A percentile compares a stretch with the other conserved stretches of the same genome.
Evolutionary conservation across 2,113 vertebrate genomes (phyloP).

Genomic region (Bufo bufo): DNA sequence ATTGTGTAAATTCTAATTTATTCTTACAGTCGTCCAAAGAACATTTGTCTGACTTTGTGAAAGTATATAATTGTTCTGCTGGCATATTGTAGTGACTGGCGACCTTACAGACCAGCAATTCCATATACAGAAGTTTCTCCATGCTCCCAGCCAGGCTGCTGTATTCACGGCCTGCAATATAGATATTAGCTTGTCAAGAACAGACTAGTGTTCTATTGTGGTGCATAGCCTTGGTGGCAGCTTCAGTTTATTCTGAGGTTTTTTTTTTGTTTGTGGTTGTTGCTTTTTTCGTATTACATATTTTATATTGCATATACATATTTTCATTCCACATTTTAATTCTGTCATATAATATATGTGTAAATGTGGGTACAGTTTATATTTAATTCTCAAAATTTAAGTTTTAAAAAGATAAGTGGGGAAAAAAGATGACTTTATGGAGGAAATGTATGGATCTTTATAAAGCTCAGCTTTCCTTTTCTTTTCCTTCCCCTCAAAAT

Average conservation of each 20-base stretch:
- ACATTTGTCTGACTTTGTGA: constrained; percentile 33
- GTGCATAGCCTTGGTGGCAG: not conserved
- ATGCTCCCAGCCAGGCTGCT: not conserved
- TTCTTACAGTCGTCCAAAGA: constrained; percentile 10
- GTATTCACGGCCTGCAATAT: not conserved
- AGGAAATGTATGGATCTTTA: not conserved
- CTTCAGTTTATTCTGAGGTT: not conserved
- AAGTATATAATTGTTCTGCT: constrained; percentile 4
- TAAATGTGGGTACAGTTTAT: not conserved
- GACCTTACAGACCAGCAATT: not conserved
- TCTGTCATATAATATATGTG: not conserved
- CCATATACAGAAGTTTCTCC: not conserved
- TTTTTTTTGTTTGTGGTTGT: not conserved
- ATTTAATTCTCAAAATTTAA: not conserved
- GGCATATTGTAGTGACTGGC: not conserved
- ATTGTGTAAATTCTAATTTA: constrained; percentile 43
- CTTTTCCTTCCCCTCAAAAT: not conserved
- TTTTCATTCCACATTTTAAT: not conserved
- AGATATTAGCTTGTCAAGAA: constrained; percentile 3
- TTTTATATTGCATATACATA: too few species aligned
- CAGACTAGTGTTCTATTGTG: not conserved
- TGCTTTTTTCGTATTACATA: not conserved
- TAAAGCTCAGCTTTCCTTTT: not conserved
- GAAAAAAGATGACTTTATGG: too few species aligned
- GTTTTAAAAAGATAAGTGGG: not conserved